Conservation (phyloP, 2,797 vertebrate genomes). For the Cossypha polioptera region DNA sequence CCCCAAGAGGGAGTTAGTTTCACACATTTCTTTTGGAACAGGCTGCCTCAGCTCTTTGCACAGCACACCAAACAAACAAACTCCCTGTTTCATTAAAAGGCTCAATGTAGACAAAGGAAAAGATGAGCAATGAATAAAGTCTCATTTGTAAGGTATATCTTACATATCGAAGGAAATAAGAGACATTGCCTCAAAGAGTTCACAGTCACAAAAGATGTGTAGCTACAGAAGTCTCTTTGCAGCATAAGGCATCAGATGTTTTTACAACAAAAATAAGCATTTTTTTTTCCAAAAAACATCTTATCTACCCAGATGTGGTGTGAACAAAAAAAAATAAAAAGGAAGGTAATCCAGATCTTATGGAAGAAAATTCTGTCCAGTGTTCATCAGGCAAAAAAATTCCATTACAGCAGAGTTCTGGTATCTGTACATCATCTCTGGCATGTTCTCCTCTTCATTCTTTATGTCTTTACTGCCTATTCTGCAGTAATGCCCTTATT, state of each 20-base stretch:
- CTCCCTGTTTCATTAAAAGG: not conserved
- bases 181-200: not conserved
- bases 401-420: not conserved
- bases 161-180: not conserved
- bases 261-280: not conserved
- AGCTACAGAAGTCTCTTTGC: not conserved
- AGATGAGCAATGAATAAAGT: not conserved
- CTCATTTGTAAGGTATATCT: not conserved
- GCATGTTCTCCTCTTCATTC: not conserved
- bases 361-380: not conserved
- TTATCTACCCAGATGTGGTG: not conserved
- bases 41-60: not conserved
- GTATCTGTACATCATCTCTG: not conserved
- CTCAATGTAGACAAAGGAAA: not conserved
- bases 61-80: not conserved
- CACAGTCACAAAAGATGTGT: not conserved
- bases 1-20: not conserved
- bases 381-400: not conserved
- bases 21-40: not conserved
- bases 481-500: not conserved
- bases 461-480: not conserved
- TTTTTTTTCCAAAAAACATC: not conserved
- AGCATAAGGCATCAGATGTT: not conserved
- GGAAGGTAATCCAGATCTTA: not conserved
- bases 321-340: not conserved